These are phyloP conservation scores for Metallyticus violacea DNA, from an alignment of 2,888 invertebrate genomes.

Conservation along the genomic window DNA sequence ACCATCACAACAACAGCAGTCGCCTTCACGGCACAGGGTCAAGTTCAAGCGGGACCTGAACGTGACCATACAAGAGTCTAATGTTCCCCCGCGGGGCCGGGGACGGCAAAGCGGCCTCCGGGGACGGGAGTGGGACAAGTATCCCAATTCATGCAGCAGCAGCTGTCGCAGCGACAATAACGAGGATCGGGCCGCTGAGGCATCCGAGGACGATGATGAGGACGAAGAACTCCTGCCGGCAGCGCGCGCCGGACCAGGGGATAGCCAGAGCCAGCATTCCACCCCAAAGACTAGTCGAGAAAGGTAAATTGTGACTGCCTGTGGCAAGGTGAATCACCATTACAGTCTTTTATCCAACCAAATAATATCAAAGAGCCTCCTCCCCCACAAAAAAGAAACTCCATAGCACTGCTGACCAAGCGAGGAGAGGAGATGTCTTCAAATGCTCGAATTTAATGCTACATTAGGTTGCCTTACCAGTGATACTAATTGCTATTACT, in stretches of 20 bases:
- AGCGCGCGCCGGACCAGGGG: conserved; percentile 38
- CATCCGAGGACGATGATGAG: conserved; percentile 43
- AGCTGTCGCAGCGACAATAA: conserved; percentile 43
- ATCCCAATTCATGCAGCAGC: conserved; percentile 46
- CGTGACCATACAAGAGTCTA: conserved; percentile 47
- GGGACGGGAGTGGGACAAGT: conserved; percentile 26
- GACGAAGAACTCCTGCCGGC: conserved; percentile 33
- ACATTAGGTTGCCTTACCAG: too few relatives aligned
- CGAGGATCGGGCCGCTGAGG: conserved; percentile 46
- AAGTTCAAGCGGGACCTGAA: conserved; percentile 40
- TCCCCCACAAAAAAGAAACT: too few relatives aligned
- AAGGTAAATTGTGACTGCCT: conserved; percentile 11
- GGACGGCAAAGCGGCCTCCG: background rate
- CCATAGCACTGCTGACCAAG: too few relatives aligned
- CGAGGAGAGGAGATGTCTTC: too few relatives aligned
- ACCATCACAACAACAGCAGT: background rate
- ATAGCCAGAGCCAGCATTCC: conserved; percentile 44
- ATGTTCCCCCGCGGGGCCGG: conserved; percentile 42
- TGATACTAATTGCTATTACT: too few relatives aligned
- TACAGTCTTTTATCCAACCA: too few relatives aligned
- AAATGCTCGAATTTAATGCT: too few relatives aligned
- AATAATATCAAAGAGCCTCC: too few relatives aligned
- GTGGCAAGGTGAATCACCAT: too few relatives aligned
- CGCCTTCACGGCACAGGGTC: conserved; percentile 17
- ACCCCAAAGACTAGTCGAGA: conserved; percentile 39